phyloP scores from a whole-genome alignment of 2,888 invertebrate species.

The Scaptomyza reducta region DNA sequence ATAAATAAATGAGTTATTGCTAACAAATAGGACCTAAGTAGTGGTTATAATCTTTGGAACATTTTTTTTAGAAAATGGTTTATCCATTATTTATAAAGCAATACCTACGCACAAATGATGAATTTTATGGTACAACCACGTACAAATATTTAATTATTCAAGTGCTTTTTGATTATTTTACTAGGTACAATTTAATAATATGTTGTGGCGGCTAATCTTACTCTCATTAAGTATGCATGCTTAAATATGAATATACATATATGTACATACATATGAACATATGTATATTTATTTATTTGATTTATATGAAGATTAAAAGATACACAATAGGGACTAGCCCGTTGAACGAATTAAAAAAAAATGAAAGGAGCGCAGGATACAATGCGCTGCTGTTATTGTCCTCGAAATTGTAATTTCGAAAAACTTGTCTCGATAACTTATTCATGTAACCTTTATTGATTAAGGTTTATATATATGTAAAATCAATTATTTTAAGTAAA shows the following conservation, averaged over 20 bases:
- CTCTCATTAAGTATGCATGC: conserved; percentile 15
- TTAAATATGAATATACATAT: conserved; percentile 13
- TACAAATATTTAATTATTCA: conserved; percentile 14
- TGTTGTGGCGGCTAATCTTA: conserved; percentile 7
- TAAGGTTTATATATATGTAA: conserved; percentile 29
- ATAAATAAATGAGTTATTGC: conserved; percentile 6
- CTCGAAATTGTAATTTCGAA: conserved; percentile 16
- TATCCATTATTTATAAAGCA: not conserved
- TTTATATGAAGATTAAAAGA: conserved; percentile 5
- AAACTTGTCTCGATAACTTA: conserved; percentile 11
- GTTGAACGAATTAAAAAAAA: conserved; percentile 5
- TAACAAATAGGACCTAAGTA: conserved; percentile 11
- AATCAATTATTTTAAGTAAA: conserved; percentile 74
- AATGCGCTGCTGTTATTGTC: conserved; percentile 3
- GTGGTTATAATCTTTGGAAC: conserved; percentile 30
- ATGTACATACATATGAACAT: not conserved
- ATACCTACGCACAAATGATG: conserved; percentile 8
- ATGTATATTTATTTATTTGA: conserved; percentile 4
- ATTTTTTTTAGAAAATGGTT: conserved; percentile 3
- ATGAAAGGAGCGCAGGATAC: not conserved
- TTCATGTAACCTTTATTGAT: conserved; percentile 13
- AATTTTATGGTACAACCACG: conserved; percentile 21
- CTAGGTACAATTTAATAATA: conserved; percentile 15
- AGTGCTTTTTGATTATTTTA: conserved; percentile 17
- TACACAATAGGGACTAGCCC: conserved; percentile 7